These are phyloP conservation scores for Bombus impatiens DNA, from an alignment of 1,140 invertebrate genomes.

Conservation along the genomic window DNA sequence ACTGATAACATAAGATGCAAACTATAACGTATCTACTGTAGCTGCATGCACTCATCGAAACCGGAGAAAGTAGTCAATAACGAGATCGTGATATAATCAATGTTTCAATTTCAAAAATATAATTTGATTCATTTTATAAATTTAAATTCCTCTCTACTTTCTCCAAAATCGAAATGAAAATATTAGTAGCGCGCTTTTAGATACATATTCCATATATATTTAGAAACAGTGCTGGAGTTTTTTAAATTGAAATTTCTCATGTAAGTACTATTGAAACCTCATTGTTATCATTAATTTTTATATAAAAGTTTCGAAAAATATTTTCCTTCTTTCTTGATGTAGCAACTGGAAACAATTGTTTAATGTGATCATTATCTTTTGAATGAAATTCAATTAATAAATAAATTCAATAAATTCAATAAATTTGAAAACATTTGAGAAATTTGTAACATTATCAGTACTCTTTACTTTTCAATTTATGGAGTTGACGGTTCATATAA, in stretches of 20 bases:
- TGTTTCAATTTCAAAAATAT: not conserved
- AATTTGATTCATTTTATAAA: not conserved
- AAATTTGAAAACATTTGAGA: not conserved
- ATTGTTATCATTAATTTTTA: not conserved
- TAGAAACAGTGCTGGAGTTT: slow-evolving; percentile 25
- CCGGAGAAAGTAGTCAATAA: slow-evolving; percentile 46
- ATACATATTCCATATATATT: not conserved
- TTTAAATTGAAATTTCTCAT: too few relatives aligned
- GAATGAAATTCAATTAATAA: too few relatives aligned
- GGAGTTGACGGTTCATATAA: too few relatives aligned
- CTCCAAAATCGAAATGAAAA: slow-evolving; percentile 40
- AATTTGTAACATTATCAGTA: too few relatives aligned
- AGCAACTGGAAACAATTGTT: not conserved
- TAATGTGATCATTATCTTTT: too few relatives aligned
- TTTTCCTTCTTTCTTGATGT: not conserved
- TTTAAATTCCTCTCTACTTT: slow-evolving; percentile 29
- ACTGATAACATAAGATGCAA: slow-evolving; percentile 33
- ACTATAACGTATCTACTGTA: slow-evolving; percentile 37
- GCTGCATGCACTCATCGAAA: slow-evolving; percentile 53
- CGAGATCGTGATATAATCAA: not conserved
- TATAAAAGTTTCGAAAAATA: not conserved
- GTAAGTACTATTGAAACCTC: too few relatives aligned
- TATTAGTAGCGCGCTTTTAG: not conserved
- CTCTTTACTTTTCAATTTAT: too few relatives aligned
- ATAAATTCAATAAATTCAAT: too few relatives aligned